phyloP scores from a whole-genome alignment of 2,113 vertebrate species.

The Herpailurus yagouaroundi region DNA sequence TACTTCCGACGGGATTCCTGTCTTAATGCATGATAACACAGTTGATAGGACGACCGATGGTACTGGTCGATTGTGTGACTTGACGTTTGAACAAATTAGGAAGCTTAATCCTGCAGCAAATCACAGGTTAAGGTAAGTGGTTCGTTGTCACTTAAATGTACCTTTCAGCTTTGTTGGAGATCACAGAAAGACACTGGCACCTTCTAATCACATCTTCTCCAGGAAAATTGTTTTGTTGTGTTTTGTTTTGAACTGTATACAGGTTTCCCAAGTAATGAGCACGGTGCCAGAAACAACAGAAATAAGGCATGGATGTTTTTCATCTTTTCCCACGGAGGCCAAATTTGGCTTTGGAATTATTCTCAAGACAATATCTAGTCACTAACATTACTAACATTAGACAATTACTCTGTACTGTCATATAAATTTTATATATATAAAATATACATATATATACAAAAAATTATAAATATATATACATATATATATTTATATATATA shows the following conservation, averaged over 20 bases:
- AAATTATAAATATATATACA: not conserved
- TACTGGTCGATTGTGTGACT: conserved; percentile 88
- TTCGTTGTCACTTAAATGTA: not conserved
- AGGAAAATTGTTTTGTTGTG: conserved; percentile 2
- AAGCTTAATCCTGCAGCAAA: conserved; percentile 94
- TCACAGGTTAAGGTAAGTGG: conserved; percentile 91
- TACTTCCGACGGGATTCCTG: conserved; percentile 93
- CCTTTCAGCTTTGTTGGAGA: not conserved
- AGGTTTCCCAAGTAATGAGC: conserved; percentile 11
- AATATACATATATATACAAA: not conserved
- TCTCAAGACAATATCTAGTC: conserved; percentile 46
- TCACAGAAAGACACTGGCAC: not conserved
- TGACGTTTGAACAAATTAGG: conserved; percentile 90
- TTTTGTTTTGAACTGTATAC: conserved; percentile 9
- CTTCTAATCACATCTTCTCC: conserved; percentile 10
- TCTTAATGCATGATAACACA: conserved; percentile 96
- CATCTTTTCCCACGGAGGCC: not conserved
- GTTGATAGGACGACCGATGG: conserved; percentile 97
- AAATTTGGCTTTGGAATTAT: not conserved
- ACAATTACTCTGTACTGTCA: not conserved
- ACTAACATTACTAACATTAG: not conserved
- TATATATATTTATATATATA: not conserved
- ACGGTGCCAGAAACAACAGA: not conserved
- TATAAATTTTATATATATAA: not conserved
- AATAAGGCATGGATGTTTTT: not conserved